Conservation (phyloP, 2,888 invertebrate genomes). For the Thyatira batis region DNA sequence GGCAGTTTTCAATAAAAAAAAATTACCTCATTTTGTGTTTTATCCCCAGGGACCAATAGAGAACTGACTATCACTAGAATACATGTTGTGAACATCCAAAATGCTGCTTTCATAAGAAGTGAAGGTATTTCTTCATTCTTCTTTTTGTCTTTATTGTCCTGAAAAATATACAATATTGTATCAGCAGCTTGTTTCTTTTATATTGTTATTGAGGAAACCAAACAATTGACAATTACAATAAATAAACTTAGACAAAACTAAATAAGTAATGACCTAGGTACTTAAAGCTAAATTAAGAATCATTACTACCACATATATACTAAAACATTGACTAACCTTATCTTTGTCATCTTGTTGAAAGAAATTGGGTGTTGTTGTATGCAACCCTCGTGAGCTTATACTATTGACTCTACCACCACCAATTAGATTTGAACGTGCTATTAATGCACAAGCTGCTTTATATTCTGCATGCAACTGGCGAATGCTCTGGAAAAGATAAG, state of each 20-base stretch:
- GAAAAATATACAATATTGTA: constrained; percentile 18
- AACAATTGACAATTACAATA: too few relatives aligned
- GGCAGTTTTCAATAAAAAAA: constrained; percentile 3
- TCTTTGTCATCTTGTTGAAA: constrained; percentile 48
- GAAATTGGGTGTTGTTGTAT: constrained; percentile 45
- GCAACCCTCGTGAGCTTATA: constrained; percentile 37
- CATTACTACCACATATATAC: background rate
- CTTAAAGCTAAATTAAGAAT: too few relatives aligned
- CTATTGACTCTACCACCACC: constrained; percentile 42
- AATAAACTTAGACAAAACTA: too few relatives aligned
- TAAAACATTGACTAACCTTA: constrained; percentile 37
- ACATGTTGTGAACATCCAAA: constrained; percentile 90
- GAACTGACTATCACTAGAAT: constrained; percentile 88
- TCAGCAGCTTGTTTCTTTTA: background rate
- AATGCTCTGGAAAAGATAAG: constrained; percentile 45
- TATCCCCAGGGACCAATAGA: constrained; percentile 85
- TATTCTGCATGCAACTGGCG: constrained; percentile 76
- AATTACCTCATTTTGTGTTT: constrained; percentile 87
- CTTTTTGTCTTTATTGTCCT: constrained; percentile 65
- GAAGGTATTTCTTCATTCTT: constrained; percentile 86
- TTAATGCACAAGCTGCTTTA: constrained; percentile 77
- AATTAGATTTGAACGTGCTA: constrained; percentile 78
- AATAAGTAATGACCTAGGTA: too few relatives aligned
- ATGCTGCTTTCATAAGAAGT: constrained; percentile 87
- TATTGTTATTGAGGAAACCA: too few relatives aligned